Conservation (phyloP, 1,140 invertebrate genomes). For the Polyergus mexicanus region DNA sequence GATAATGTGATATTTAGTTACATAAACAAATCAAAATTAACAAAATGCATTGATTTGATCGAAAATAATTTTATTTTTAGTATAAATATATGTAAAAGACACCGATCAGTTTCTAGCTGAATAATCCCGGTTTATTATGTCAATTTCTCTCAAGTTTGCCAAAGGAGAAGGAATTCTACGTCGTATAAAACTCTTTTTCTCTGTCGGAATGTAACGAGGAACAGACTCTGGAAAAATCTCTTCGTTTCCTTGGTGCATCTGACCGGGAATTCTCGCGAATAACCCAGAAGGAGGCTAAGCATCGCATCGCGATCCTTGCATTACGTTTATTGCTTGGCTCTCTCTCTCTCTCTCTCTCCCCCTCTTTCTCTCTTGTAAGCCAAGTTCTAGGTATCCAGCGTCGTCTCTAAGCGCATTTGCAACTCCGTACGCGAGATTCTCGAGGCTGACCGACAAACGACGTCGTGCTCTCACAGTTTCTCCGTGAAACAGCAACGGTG, state of each 20-base stretch:
- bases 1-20: no score
- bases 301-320: conserved; percentile 73
- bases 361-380: background rate
- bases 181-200: background rate
- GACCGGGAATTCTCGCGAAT: conserved; percentile 65
- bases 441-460: conserved; percentile 54
- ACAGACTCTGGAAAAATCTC: conserved; percentile 11
- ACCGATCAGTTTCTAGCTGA: background rate
- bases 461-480: conserved; percentile 23
- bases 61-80: no score
- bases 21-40: no score
- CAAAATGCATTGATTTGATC: no score
- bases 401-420: conserved; percentile 77
- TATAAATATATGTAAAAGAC: background rate
- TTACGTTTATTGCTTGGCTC: conserved; percentile 75
- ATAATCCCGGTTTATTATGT: background rate
- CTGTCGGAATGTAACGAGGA: background rate
- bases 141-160: background rate
- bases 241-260: conserved; percentile 57
- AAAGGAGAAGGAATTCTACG: background rate
- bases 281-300: conserved; percentile 60
- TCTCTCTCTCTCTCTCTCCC: no score
- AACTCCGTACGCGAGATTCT: conserved; percentile 51
- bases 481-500: conserved; percentile 27
- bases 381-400: conserved; percentile 71